Percentiles rank a stretch among this genome's conserved stretches.
Evolutionary conservation across 2,888 invertebrate genomes (phyloP).

Genomic region (Boloria euphrosyne): DNA sequence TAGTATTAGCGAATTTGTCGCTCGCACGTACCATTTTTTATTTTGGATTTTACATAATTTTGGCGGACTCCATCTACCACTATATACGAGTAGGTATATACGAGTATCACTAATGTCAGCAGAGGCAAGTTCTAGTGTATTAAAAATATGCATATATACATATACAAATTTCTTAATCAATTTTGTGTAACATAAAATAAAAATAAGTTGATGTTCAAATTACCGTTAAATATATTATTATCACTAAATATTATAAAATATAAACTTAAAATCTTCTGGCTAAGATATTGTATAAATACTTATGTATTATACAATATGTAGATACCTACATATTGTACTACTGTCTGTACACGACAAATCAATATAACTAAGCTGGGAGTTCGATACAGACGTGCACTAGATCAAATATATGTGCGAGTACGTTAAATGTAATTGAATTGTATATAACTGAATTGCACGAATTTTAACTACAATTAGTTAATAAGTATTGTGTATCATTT

Average conservation of each 20-base stretch:
- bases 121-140: too few relatives aligned
- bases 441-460: conserved; percentile 12
- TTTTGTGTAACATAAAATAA: neutral
- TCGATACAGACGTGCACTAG: conserved; percentile 2
- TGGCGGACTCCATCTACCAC: too few relatives aligned
- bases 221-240: neutral
- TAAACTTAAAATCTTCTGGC: conserved; percentile 5
- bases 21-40: too few relatives aligned
- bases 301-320: conserved; percentile 10
- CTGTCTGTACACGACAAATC: conserved; percentile 17
- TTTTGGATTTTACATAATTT: too few relatives aligned
- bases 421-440: conserved; percentile 10
- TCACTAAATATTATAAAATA: neutral
- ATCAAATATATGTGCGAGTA: neutral
- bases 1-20: too few relatives aligned
- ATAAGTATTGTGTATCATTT: neutral
- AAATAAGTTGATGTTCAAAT: neutral
- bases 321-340: neutral
- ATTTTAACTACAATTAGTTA: neutral
- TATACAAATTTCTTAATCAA: too few relatives aligned
- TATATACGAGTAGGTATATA: too few relatives aligned
- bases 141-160: too few relatives aligned
- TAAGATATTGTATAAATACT: conserved; percentile 10
- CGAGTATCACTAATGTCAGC: too few relatives aligned
- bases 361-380: conserved; percentile 7